These are phyloP conservation scores for Galbula dea DNA, from an alignment of 2,113 vertebrate genomes.

Conservation along the genomic window DNA sequence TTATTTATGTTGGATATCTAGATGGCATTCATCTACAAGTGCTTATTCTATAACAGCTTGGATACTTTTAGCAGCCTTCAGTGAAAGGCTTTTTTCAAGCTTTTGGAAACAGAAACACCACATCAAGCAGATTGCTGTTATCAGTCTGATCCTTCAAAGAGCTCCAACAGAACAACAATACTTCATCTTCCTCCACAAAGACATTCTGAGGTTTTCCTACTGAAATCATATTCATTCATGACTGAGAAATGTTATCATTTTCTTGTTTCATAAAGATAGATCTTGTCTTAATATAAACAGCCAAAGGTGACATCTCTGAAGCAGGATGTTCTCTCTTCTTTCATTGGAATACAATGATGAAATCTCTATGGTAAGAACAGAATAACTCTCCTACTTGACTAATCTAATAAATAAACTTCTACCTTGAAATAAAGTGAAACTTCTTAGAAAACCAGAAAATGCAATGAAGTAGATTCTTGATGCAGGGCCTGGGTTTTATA, in stretches of 20 bases:
- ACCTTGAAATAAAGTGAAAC: neutral
- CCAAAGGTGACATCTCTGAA: neutral
- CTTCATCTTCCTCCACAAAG: neutral
- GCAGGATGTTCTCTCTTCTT: neutral
- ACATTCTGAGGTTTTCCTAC: neutral
- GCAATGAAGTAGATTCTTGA: neutral
- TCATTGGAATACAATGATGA: neutral
- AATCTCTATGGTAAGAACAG: neutral
- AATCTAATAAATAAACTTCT: neutral
- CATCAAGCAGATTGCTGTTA: neutral
- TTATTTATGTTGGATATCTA: neutral
- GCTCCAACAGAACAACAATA: neutral
- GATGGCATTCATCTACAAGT: neutral
- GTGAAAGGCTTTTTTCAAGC: neutral
- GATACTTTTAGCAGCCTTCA: neutral
- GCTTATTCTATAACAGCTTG: neutral
- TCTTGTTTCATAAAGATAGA: neutral
- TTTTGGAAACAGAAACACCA: neutral
- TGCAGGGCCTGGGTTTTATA: neutral
- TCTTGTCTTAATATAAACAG: neutral
- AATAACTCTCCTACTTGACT: neutral
- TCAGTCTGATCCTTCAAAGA: neutral
- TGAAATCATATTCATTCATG: neutral
- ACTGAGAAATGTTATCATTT: neutral
- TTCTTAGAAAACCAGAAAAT: neutral